Base-by-base conservation (phyloP, 2,888 invertebrate genomes). In the Gibbula magus region DNA sequence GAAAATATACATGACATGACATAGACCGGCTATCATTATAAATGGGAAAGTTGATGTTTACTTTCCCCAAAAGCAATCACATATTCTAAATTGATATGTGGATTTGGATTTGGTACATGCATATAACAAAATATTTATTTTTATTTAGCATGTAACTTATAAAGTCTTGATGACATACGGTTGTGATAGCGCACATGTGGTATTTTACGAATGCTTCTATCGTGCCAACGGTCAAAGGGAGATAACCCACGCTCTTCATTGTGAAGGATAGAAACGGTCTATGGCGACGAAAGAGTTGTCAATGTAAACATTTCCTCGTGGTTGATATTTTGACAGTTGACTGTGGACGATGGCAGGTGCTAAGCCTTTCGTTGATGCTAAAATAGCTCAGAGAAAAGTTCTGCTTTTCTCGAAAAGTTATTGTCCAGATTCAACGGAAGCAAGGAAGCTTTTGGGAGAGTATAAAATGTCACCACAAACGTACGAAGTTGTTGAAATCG, bases 401-500 rank as follows among this genome's bases (percentile, higher is more conserved):
- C 79, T 91, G 32, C 75, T 92, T 54, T 91, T 92, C 83, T 86
- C 91, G 10, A 92, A 92, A 85, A 86, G 83, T 22, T 86, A 86
- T 53, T 88, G 86, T 18, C 91, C 91, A 0, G 91, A 87, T 52
- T 91, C 89, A 70, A 85, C 85, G 77, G 45, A 73, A 66, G 86
- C 86, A 0, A 87, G 87, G 82, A 78, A 79, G 7, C 84, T 90
- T 29, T 77, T 91, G 51, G 84, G 84, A 7, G 83, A 84, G 35
- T 91, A 88, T 80, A 84, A 88, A 22, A 79, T 91, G 70, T 75
- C 79, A 18, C 86, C 82, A n/a, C 80, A 83, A 5, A 82, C 78
- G 5, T 90, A 87, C 77, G 91, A 92, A 87, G 86, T 88, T 7
- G 89, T 90, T 16, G 91, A 92, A 82, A 92, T 92, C 16, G 92